phyloP scores from a whole-genome alignment of 2,888 invertebrate species.

The Ochropacha duplaris region DNA sequence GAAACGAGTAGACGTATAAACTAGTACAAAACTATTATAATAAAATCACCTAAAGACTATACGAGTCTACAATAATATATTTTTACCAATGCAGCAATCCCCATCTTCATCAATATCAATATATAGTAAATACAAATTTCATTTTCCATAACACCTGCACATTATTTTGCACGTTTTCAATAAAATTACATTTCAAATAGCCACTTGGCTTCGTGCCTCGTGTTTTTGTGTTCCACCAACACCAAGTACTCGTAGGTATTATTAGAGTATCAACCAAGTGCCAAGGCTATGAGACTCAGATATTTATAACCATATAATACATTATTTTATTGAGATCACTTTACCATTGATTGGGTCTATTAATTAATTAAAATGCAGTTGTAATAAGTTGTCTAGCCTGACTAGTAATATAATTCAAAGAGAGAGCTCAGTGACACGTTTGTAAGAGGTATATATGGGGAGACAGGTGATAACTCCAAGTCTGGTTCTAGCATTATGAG shows the following conservation, averaged over 20 bases:
- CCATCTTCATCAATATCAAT: no score
- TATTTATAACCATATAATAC: background rate
- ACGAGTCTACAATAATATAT: no score
- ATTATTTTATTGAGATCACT: background rate
- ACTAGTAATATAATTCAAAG: constrained; percentile 56
- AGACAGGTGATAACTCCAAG: constrained; percentile 62
- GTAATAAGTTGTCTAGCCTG: constrained; percentile 17
- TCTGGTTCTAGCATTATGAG: constrained; percentile 43
- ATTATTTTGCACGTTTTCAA: constrained; percentile 7
- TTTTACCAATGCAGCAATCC: no score
- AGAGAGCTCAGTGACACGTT: constrained; percentile 63
- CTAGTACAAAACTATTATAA: background rate
- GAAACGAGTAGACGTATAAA: background rate
- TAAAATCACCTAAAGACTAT: background rate
- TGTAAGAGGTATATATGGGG: constrained; percentile 46
- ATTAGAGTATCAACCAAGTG: constrained; percentile 30
- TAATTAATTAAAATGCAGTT: constrained; percentile 18
- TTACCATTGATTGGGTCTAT: background rate
- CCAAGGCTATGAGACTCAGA: constrained; percentile 28
- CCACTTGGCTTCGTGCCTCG: constrained; percentile 23
- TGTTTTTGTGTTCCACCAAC: constrained; percentile 8
- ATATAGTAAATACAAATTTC: no score
- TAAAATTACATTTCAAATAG: constrained; percentile 18
- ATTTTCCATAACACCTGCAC: background rate
- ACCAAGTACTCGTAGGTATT: constrained; percentile 20